Conservation (phyloP, 2,888 invertebrate species). For the Lutraria lutraria region DNA sequence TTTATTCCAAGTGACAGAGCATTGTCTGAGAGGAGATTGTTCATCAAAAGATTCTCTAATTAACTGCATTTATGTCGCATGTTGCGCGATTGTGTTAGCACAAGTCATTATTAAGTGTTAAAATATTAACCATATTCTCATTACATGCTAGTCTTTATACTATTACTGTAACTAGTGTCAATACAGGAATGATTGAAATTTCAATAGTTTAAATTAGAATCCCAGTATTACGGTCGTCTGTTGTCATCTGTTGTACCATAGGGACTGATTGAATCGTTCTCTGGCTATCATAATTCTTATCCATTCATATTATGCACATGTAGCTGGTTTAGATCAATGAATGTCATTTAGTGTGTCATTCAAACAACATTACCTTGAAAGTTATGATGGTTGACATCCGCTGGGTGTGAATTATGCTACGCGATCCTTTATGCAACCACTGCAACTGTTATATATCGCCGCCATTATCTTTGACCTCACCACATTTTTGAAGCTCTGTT, state of each 20-base stretch:
- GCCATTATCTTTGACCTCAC: no score
- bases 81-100: conserved; percentile 20
- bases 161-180: conserved; percentile 28
- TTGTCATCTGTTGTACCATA: background rate
- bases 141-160: conserved; percentile 24
- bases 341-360: background rate
- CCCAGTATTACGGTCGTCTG: background rate
- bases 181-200: conserved; percentile 17
- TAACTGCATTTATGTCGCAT: conserved; percentile 32
- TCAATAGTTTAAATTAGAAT: conserved; percentile 25
- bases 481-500: no score
- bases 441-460: no score
- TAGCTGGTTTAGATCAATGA: background rate
- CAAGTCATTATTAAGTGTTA: conserved; percentile 47
- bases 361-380: no score
- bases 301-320: background rate
- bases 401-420: no score
- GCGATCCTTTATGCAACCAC: no score
- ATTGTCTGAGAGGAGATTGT: background rate
- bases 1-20: conserved; percentile 14
- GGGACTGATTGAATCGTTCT: background rate
- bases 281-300: background rate
- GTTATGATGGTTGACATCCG: no score
- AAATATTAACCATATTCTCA: conserved; percentile 41
- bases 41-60: conserved; percentile 13